A percentile compares a stretch with the other conserved stretches of the same genome.
These are phyloP conservation scores for Thunnus albacares DNA, from an alignment of 2,797 vertebrate genomes.

Conservation along the genomic window DNA sequence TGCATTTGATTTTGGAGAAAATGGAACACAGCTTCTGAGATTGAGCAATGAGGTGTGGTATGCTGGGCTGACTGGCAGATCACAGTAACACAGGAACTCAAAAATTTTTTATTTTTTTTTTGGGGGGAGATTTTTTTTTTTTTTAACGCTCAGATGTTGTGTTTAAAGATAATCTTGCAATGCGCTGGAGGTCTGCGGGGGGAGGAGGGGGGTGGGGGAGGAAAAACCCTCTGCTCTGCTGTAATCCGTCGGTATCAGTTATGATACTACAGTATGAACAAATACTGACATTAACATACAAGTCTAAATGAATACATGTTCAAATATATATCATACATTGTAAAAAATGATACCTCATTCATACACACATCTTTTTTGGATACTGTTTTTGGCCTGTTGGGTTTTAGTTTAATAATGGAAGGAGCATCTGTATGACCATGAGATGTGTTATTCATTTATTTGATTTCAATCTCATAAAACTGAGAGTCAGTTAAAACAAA, in stretches of 20 bases:
- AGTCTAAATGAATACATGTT: no score
- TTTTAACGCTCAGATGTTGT: conserved; percentile 11
- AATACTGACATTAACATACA: no score
- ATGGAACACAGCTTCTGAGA: conserved; percentile 45
- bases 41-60: conserved; percentile 44
- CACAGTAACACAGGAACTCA: conserved; percentile 5
- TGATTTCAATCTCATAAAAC: not conserved
- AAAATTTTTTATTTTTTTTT: not conserved
- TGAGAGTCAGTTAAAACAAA: not conserved
- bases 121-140: not conserved
- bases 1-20: conserved; percentile 58
- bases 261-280: not conserved
- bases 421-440: not conserved
- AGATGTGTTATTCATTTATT: not conserved
- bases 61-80: conserved; percentile 18
- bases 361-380: not conserved
- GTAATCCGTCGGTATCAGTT: no score
- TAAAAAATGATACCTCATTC: not conserved
- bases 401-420: not conserved
- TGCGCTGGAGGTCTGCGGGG: not conserved
- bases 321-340: no score
- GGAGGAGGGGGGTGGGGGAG: not conserved
- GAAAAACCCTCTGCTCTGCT: no score
- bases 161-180: conserved; percentile 26
- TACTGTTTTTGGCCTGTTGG: not conserved